These are phyloP conservation scores for Hydrocynus forskahlii DNA, from an alignment of 2,797 vertebrate genomes.

Conservation along the genomic window DNA sequence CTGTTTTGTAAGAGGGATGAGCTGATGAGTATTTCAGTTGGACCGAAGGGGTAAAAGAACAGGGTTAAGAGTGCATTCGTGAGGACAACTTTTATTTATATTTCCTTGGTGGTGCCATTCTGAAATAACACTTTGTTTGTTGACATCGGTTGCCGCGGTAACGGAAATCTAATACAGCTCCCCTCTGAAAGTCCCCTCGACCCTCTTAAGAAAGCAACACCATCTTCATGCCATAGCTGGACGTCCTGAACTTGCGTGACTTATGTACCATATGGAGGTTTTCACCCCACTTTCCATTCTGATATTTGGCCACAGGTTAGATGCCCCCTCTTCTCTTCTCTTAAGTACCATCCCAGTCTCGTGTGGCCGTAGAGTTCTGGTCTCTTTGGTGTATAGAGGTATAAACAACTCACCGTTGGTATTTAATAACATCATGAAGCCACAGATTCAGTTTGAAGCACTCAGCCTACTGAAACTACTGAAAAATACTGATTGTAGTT, in stretches of 20 bases:
- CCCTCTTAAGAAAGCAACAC: conserved; percentile 47
- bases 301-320: no score
- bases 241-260: conserved; percentile 26
- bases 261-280: conserved; percentile 20
- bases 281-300: background rate
- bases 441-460: conserved; percentile 3
- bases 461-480: background rate
- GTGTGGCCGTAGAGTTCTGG: background rate
- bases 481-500: no score
- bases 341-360: background rate
- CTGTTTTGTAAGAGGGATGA: conserved; percentile 29
- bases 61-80: conserved; percentile 42
- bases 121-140: conserved; percentile 64
- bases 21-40: conserved; percentile 21
- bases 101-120: conserved; percentile 47
- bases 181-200: conserved; percentile 4
- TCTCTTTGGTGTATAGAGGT: background rate
- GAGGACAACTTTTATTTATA: conserved; percentile 53
- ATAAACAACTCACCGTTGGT: background rate
- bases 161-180: conserved; percentile 57
- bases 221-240: conserved; percentile 32
- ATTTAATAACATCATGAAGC: background rate
- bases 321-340: background rate
- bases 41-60: background rate
- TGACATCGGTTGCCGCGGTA: conserved; percentile 57